Evolutionary conservation across 64 coral and sea anemone species (phyloP), one percentile per base, ranked within the genome.

Genomic region (Acropora yongei): DNA sequence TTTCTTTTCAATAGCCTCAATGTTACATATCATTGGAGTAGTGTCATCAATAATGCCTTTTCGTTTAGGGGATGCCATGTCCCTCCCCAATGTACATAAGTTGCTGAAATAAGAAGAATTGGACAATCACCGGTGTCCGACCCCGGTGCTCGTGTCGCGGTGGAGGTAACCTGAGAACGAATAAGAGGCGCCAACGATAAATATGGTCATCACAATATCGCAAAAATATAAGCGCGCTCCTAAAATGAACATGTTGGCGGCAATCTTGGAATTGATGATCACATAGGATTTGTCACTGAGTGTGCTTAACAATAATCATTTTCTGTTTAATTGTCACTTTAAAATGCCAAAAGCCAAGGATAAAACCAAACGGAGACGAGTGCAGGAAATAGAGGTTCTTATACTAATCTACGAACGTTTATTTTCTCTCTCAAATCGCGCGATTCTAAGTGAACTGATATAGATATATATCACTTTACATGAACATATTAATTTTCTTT

Each of bases 1-100:
- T 86, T 96, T 99, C 74, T 99, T 99, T 51, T 85, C 90, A 63
- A 96, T 93, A 41, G 94, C 97, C 63, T 99, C 94, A 18, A 99
- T 96, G 12, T 80, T 75, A 66, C 97, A 99, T 48, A 93, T 94
- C 9, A 99, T 57, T 20, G 97, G 97, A 3, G 45, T 90, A 6
- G 97, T 99, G 82, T 99, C 97, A 60, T 99, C 92, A 41, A 96
- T 57, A 16, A 67, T 80, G 19, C 80, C 69, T 47, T 12, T 76
- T 50, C 82, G 83, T 93, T 80, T 76, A 48, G 87, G 40, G 78
- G 80, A 43, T 88, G 97, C 88, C 97, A 98, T 98, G 75, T 79
- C 14, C 20, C 18, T 8, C 0, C 30, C 30, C 30, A 30, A 30
- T 30, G 30, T 30, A 30, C 30, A 30, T 30, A 30, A 30, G 30